These are phyloP conservation scores for Alloscopus bannaensis DNA, from an alignment of 2,888 invertebrate species.

Conservation along the genomic window DNA sequence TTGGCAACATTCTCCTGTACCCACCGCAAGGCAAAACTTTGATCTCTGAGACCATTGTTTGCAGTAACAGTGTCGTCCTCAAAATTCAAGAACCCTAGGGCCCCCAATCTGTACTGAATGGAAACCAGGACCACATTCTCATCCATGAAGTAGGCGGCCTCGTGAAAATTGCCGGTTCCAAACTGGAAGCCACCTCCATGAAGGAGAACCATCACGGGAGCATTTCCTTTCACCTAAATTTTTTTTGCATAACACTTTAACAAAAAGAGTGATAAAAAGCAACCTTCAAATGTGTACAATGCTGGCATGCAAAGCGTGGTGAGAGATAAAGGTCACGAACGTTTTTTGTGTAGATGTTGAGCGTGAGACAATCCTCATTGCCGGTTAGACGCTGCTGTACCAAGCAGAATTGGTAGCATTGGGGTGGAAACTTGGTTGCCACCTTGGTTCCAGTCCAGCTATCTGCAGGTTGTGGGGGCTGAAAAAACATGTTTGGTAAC, in stretches of 20 bases:
- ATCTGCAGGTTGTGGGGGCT: constrained; percentile 35
- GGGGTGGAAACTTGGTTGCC: constrained; percentile 39
- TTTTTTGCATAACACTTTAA: background rate
- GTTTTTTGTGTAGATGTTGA: constrained; percentile 47
- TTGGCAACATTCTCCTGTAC: constrained; percentile 51
- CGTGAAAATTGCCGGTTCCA: constrained; percentile 28
- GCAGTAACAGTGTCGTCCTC: constrained; percentile 50
- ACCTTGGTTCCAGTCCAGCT: constrained; percentile 46
- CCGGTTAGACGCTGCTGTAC: constrained; percentile 34
- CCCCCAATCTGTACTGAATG: constrained; percentile 63
- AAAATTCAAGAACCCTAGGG: constrained; percentile 58
- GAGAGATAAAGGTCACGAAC: constrained; percentile 13
- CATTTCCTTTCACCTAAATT: constrained; percentile 13
- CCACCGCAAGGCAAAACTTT: constrained; percentile 52
- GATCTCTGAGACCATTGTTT: constrained; percentile 59
- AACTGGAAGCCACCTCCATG: constrained; percentile 57
- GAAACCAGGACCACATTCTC: constrained; percentile 63
- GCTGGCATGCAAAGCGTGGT: background rate
- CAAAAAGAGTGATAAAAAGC: background rate
- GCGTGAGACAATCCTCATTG: constrained; percentile 53
- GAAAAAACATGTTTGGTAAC: too few species aligned
- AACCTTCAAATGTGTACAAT: background rate
- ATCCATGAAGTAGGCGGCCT: constrained; percentile 55
- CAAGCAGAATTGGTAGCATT: constrained; percentile 53
- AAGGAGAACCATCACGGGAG: constrained; percentile 60